phyloP scores from a whole-genome alignment of 2,797 vertebrate species.

The Schizopygopsis pylzovi region DNA sequence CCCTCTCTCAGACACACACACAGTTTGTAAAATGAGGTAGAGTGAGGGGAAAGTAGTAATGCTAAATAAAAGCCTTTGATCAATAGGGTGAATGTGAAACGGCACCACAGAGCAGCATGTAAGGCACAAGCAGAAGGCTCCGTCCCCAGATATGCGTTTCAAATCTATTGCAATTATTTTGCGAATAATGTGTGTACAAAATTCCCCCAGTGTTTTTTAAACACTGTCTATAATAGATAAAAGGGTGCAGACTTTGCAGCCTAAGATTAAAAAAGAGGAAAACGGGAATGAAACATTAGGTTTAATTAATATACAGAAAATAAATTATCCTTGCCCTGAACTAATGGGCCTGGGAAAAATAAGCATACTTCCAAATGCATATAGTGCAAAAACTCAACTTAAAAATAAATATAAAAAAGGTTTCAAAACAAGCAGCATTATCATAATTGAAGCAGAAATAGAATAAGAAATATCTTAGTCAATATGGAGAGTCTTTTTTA shows the following conservation, averaged over 20 bases:
- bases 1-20: slow-evolving; percentile 19
- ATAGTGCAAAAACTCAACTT: too few relatives aligned
- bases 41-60: slow-evolving; percentile 12
- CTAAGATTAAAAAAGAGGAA: neutral
- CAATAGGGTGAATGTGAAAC: slow-evolving; percentile 52
- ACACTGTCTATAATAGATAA: slow-evolving; percentile 7
- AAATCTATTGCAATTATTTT: slow-evolving; percentile 50
- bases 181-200: slow-evolving; percentile 32
- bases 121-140: slow-evolving; percentile 23
- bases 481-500: neutral
- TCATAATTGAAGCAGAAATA: neutral
- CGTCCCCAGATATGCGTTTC: slow-evolving; percentile 36
- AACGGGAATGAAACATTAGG: neutral
- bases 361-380: too few relatives aligned
- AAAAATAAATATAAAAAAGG: neutral
- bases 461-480: neutral
- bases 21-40: slow-evolving; percentile 16
- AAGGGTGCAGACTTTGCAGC: neutral
- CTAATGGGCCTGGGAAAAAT: too few relatives aligned
- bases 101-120: slow-evolving; percentile 24
- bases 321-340: too few relatives aligned
- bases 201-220: neutral
- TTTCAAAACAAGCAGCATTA: neutral
- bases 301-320: neutral
- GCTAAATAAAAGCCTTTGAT: slow-evolving; percentile 56